Evolutionary conservation across 2,888 invertebrate genomes (phyloP).

Genomic region (Nomada flava): DNA sequence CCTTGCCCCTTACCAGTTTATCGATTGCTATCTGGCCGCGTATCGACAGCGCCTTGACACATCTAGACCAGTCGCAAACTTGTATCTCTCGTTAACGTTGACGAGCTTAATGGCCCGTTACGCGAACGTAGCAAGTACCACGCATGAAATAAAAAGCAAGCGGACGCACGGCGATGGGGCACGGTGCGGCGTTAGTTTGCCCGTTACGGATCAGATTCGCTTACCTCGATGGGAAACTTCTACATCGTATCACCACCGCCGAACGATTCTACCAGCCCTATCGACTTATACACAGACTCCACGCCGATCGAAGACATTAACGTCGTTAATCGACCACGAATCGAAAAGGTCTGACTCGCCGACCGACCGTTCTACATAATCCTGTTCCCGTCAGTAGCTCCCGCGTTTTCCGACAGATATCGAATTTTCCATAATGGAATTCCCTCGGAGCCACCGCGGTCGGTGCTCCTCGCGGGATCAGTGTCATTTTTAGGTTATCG

Average conservation of each 20-base stretch:
- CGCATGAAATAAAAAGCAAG: slow-evolving; percentile 2
- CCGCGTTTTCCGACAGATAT: slow-evolving; percentile 21
- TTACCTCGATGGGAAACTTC: neutral
- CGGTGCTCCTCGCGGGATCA: neutral
- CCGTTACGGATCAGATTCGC: neutral
- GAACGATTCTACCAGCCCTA: too few relatives aligned
- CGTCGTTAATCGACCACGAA: neutral
- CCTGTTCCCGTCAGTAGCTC: slow-evolving; percentile 18
- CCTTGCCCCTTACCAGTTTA: slow-evolving; percentile 54
- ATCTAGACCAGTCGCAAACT: slow-evolving; percentile 59
- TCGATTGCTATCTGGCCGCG: slow-evolving; percentile 62
- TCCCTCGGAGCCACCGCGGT: neutral
- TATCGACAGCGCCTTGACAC: slow-evolving; percentile 60
- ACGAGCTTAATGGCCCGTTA: slow-evolving; percentile 64
- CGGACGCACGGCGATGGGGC: neutral
- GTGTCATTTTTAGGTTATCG: slow-evolving; percentile 39
- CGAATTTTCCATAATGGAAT: slow-evolving; percentile 34
- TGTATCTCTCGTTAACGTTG: slow-evolving; percentile 47
- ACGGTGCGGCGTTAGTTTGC: neutral
- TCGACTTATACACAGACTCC: too few relatives aligned
- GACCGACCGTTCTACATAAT: slow-evolving; percentile 3
- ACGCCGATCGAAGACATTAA: neutral
- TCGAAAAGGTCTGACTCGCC: neutral
- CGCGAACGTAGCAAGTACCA: slow-evolving; percentile 50
- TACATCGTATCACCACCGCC: neutral